Base-by-base conservation (phyloP, 2,888 invertebrate species). In the Microctonus aethiopoides region DNA sequence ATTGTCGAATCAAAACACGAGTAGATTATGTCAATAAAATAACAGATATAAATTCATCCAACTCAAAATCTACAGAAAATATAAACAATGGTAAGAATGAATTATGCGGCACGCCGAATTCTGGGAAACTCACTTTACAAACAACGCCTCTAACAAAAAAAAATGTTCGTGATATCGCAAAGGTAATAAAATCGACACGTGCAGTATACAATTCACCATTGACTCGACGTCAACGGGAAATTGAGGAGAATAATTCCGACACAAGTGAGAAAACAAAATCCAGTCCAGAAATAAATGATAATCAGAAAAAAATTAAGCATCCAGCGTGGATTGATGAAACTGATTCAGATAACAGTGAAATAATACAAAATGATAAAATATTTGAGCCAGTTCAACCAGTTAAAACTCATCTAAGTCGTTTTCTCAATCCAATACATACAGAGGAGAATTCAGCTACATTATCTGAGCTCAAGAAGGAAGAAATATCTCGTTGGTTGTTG, bases 401-500 rank as follows among this genome's bases (percentile, higher is more conserved):
- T 22, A 76, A 77, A 36, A 78, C 78, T 0, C 77, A 76, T 60
- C 64, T 78, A 1, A 73, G 60, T 20, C 70, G 77, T 65, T 75
- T 75, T 57, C 59, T 76, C 41, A 67, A 78, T 13, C 71, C 74
- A 1, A n/a, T 62, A 1, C 24, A 56, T 0, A 36, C 41, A n/a
- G 61, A 51, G 9, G 54, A 65, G 11, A 57, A 67, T 20, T 26
- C 41, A 13, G 24, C 29, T 6, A 4, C 34, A 59, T 60, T 61
- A 24, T 54, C 13, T 63, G 68, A 72, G 64, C 26, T 81, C 79
- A 24, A 77, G 74, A 82, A 81, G 22, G 78, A 76, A 3, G 79
- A 86, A 60, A 83, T 86, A 51, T 75, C 80, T 0, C 72, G 79
- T 13, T 86, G 86, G 86, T 74, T 86, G 26, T 68, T 79, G 74